Conservation (phyloP, 2,888 invertebrate genomes). For the Gymnoscelis rufifasciata region DNA sequence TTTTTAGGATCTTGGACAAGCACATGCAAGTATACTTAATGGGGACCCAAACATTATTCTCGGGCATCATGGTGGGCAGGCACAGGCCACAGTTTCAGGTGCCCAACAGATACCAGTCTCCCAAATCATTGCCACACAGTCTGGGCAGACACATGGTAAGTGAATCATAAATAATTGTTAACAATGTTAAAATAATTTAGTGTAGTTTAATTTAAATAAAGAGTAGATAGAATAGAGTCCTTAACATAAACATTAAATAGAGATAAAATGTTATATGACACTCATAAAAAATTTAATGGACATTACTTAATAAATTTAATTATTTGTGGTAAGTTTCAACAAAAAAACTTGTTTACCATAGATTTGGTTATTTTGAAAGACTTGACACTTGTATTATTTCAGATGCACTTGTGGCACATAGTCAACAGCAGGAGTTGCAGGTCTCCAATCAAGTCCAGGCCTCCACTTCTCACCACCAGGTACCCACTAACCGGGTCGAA, state of each 20-base stretch:
- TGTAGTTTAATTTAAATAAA: too few species aligned
- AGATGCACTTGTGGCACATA: conserved; percentile 72
- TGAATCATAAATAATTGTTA: background rate
- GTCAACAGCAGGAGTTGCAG: conserved; percentile 67
- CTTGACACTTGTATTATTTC: too few species aligned
- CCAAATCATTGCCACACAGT: conserved; percentile 68
- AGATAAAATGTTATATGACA: too few species aligned
- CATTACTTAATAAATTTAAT: too few species aligned
- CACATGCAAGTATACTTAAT: conserved; percentile 69
- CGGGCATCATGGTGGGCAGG: conserved; percentile 76
- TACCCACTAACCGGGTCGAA: conserved; percentile 77
- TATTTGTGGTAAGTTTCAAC: too few species aligned
- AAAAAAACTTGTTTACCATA: too few species aligned
- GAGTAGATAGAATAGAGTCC: too few species aligned
- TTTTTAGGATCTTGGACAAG: conserved; percentile 70
- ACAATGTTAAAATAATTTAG: background rate
- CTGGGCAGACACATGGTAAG: conserved; percentile 68
- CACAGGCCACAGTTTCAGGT: conserved; percentile 64
- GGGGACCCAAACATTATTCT: conserved; percentile 76
- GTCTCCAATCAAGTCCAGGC: conserved; percentile 56
- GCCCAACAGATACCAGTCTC: conserved; percentile 71
- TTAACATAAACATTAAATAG: too few species aligned
- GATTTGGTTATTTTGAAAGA: too few species aligned
- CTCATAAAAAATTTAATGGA: too few species aligned
- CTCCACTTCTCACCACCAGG: conserved; percentile 68